Evolutionary conservation across 2,113 vertebrate species (phyloP), one percentile per base, ranked within the genome.

Genomic region (Pipra filicauda): DNA sequence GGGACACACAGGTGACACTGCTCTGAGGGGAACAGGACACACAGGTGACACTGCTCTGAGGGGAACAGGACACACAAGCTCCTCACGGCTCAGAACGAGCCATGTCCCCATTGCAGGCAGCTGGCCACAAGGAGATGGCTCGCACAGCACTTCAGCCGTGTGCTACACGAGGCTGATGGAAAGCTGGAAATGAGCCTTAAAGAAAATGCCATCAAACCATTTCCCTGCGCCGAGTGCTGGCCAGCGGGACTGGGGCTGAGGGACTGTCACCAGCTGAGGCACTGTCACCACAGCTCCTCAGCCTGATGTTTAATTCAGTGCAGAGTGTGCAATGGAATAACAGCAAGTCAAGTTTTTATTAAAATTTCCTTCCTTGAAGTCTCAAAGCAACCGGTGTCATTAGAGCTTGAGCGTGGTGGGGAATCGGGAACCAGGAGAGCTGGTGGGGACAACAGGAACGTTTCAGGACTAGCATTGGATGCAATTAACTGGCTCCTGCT

Each of bases 251-350:
- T 78, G 28, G 28, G 19, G 58, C 77, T 55, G 79, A 31, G 9
- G 52, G 41, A 17, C 79, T 69, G 85, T 52, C 91, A 74, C 49
- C 93, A 88, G 58, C 80, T 59, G 79, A 31, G 9, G 49, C 30
- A 17, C 79, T 69, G 85, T 57, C 91, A 74, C 49, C 93, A 88
- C 5, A 71, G 74, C 88, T 89, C 69, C 78, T 90, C 76, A 71
- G 74, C 83, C 90, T 97, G 58, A 93, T 96, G 93, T 96, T 96
- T 96, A 96, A 97, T 97, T 97, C 96, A 97, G 80, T 3, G 3
- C 85, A 11, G 89, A 90, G 51, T 94, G 81, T 87, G 51, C n/a
- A n/a, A 41, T 49, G 84, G 62, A 97, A 94, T 79, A 94, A 91
- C 95, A 93, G 59, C 89, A 82, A 96, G 95, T 89, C 74, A 57